Evolutionary conservation across 2,113 vertebrate genomes (phyloP).

Genomic region (Oncorhynchus nerka): DNA sequence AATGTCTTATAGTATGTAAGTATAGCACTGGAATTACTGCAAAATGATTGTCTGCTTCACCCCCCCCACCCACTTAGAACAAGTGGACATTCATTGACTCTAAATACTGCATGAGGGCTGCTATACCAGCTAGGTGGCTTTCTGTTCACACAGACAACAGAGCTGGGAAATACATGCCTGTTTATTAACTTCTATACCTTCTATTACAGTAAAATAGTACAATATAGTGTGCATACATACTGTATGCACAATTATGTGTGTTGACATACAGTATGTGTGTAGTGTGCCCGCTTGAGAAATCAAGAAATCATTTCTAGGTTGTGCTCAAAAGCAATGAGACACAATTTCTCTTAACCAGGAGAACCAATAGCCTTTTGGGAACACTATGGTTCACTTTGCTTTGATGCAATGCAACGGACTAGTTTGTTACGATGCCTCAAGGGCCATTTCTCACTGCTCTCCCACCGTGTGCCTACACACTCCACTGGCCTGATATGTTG

Average conservation of each 20-base stretch:
- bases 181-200: background rate
- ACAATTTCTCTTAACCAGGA: constrained; percentile 6
- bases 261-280: too few species aligned
- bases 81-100: too few species aligned
- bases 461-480: constrained; percentile 41
- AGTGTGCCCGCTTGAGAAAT: background rate
- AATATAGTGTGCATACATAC: too few species aligned
- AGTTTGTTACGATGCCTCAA: constrained; percentile 44
- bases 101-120: constrained; percentile 33
- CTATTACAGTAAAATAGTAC: too few species aligned
- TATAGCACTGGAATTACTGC: too few species aligned
- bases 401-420: constrained; percentile 37
- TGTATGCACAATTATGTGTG: too few species aligned
- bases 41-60: too few species aligned
- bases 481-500: constrained; percentile 36
- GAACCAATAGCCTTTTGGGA: background rate
- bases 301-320: background rate
- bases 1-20: too few species aligned
- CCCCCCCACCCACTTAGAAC: too few species aligned
- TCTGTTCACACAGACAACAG: constrained; percentile 26
- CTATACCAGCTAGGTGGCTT: constrained; percentile 24
- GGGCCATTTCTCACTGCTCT: constrained; percentile 12
- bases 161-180: constrained; percentile 12
- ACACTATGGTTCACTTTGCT: constrained; percentile 16
- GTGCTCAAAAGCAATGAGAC: background rate